Percentiles rank a stretch among this genome's conserved stretches.
Evolutionary conservation across 2,113 vertebrate species (phyloP).

Genomic region (Glaucomys volans): DNA sequence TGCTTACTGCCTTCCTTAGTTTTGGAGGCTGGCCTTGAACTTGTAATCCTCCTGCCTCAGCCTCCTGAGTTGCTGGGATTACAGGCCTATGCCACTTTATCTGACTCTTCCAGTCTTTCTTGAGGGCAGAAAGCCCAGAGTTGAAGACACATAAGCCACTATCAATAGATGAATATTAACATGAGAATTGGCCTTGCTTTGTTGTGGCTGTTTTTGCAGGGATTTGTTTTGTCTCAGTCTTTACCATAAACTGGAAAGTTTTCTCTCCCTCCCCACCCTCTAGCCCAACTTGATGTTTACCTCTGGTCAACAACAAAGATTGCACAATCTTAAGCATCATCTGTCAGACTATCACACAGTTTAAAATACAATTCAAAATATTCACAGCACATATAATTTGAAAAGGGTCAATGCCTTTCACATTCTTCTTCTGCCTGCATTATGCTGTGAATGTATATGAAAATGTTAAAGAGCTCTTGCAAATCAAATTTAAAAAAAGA

Average conservation of each 20-base stretch:
- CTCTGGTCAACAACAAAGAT: not conserved
- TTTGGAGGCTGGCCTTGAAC: no score
- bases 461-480: not conserved
- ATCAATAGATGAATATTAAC: not conserved
- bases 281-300: not conserved
- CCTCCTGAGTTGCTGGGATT: no score
- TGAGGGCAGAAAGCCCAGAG: not conserved
- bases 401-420: not conserved
- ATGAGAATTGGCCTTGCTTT: not conserved
- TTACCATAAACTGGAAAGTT: not conserved
- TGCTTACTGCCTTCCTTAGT: no score
- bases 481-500: not conserved
- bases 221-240: not conserved
- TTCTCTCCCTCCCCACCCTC: not conserved
- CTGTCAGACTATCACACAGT: not conserved
- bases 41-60: no score
- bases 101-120: not conserved
- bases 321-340: not conserved
- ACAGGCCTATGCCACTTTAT: no score
- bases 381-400: not conserved
- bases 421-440: not conserved
- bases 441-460: not conserved
- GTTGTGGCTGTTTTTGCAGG: accelerated
- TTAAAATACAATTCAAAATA: not conserved
- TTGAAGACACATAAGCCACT: not conserved